Percentiles rank a stretch among this genome's conserved stretches.
Evolutionary conservation across 2,113 vertebrate species (phyloP).

Genomic region (Okapia johnstoni): DNA sequence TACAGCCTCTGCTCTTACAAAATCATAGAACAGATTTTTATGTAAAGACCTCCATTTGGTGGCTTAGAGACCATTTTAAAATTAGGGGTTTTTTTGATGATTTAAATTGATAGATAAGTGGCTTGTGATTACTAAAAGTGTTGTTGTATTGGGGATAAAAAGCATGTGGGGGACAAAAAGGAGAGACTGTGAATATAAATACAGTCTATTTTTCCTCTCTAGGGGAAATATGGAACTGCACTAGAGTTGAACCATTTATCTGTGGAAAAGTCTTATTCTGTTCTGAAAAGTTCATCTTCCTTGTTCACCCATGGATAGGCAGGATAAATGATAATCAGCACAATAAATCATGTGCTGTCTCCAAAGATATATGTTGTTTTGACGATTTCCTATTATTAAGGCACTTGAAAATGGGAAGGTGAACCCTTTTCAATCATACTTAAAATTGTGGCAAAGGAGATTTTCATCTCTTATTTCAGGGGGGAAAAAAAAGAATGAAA

Average conservation of each 20-base stretch:
- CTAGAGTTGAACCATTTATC: conserved; percentile 47
- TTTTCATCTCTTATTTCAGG: conserved; percentile 56
- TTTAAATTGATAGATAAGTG: conserved; percentile 7
- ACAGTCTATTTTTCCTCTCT: not conserved
- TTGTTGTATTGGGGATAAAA: not conserved
- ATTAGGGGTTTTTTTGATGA: not conserved
- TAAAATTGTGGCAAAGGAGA: conserved; percentile 60
- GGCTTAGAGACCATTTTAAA: conserved; percentile 37
- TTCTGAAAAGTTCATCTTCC: conserved; percentile 57
- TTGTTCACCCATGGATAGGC: conserved; percentile 28
- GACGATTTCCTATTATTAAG: conserved; percentile 69
- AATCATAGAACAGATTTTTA: not conserved
- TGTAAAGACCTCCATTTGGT: not conserved
- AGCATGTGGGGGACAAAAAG: not conserved
- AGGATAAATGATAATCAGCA: conserved; percentile 61
- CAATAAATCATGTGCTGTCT: conserved; percentile 61
- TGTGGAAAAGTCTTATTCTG: conserved; percentile 44
- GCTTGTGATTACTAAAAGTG: not conserved
- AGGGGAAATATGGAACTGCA: not conserved
- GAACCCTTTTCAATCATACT: conserved; percentile 69
- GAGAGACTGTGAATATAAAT: not conserved
- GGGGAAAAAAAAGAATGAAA: not conserved
- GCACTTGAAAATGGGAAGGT: conserved; percentile 65
- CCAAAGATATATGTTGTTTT: conserved; percentile 64
- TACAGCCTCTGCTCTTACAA: not conserved